Evolutionary conservation across 2,797 vertebrate genomes (phyloP).

Genomic region (Danio jaintianensis): DNA sequence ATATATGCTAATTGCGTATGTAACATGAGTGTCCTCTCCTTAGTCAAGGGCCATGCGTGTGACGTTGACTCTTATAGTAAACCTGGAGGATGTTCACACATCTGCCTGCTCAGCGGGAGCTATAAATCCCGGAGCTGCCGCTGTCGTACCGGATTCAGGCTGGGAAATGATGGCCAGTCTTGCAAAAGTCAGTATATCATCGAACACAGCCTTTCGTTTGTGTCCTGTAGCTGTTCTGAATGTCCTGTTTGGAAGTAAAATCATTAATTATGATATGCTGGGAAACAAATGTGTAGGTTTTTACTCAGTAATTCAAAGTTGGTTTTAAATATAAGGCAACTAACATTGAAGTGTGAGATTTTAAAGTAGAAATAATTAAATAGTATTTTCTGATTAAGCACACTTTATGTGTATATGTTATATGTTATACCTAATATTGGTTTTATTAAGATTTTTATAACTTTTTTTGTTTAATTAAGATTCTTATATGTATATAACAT

Average conservation of each 20-base stretch:
- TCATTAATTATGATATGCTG: not conserved
- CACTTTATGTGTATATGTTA: too few relatives aligned
- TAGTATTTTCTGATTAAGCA: too few relatives aligned
- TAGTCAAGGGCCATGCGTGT: slow-evolving; percentile 94
- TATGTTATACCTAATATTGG: too few relatives aligned
- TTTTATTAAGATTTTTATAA: too few relatives aligned
- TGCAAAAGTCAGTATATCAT: slow-evolving; percentile 93
- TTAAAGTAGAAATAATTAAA: too few relatives aligned
- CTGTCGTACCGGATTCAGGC: slow-evolving; percentile 90
- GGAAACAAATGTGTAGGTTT: too few relatives aligned
- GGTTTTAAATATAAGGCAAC: too few relatives aligned
- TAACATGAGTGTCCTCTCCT: slow-evolving; percentile 53
- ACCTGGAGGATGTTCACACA: slow-evolving; percentile 90
- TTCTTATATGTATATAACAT: too few relatives aligned
- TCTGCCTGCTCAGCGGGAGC: slow-evolving; percentile 93
- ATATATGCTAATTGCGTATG: not conserved
- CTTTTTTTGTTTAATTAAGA: too few relatives aligned
- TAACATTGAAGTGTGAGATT: too few relatives aligned
- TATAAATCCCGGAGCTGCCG: slow-evolving; percentile 95
- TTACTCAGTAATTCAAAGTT: too few relatives aligned
- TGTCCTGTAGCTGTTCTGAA: slow-evolving; percentile 5
- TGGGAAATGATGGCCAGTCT: slow-evolving; percentile 89
- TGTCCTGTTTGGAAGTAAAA: not conserved
- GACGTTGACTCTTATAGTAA: slow-evolving; percentile 84
- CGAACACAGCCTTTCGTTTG: not conserved